Conservation (phyloP, 2,113 vertebrate genomes). For the Actenoides lindsayi region DNA sequence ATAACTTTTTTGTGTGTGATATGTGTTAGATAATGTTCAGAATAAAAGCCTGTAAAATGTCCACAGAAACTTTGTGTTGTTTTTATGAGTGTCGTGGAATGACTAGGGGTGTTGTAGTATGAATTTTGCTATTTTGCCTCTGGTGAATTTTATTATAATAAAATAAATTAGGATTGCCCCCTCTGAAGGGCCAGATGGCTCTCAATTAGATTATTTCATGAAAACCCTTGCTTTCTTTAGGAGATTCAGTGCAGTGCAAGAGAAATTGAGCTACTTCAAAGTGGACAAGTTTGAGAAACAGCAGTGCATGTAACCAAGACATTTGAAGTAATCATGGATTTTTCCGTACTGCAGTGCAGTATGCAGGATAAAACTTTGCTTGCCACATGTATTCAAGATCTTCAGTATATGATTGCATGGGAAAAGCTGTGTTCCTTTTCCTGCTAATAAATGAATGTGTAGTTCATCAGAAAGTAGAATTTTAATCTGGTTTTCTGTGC, state of each 20-base stretch:
- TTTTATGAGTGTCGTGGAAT: background rate
- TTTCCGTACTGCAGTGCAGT: background rate
- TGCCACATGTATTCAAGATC: background rate
- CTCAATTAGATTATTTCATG: conserved; percentile 8
- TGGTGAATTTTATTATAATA: background rate
- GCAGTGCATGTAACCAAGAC: background rate
- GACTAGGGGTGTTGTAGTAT: background rate
- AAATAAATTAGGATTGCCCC: conserved; percentile 25
- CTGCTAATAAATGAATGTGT: background rate
- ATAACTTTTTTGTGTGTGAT: background rate
- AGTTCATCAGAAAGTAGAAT: background rate
- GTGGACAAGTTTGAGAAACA: background rate
- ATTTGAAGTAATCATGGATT: background rate
- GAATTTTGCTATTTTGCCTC: background rate
- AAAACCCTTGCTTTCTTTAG: background rate
- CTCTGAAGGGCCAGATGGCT: conserved; percentile 22
- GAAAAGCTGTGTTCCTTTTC: background rate
- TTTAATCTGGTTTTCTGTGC: background rate
- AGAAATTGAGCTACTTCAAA: background rate
- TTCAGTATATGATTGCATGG: background rate
- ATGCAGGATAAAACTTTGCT: background rate
- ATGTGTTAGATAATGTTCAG: background rate
- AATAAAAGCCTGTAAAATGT: background rate
- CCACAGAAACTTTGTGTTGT: background rate
- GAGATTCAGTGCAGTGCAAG: background rate